Conservation (phyloP, 2,113 vertebrate species). For the Marmota flaviventris region DNA sequence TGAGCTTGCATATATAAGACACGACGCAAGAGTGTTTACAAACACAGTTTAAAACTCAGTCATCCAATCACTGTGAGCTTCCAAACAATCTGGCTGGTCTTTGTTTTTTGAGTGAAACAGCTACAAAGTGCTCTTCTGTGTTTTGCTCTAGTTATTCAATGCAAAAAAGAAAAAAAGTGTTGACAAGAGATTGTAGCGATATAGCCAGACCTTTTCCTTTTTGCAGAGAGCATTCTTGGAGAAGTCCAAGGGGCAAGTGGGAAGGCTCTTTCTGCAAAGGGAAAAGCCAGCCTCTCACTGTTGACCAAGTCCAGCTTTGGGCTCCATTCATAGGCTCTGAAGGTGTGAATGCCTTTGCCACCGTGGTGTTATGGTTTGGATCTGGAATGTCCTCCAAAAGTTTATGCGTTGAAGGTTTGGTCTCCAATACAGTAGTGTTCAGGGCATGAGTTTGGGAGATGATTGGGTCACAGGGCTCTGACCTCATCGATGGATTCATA, state of each 20-base stretch:
- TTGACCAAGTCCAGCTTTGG: neutral
- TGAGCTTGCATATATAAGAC: neutral
- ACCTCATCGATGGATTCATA: neutral
- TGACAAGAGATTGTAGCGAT: conserved; percentile 8
- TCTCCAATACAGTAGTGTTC: neutral
- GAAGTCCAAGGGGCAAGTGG: conserved; percentile 26
- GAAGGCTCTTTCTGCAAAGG: neutral
- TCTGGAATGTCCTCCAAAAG: neutral
- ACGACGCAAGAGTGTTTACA: neutral
- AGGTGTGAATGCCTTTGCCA: neutral
- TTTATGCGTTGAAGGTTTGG: neutral
- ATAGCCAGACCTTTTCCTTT: neutral
- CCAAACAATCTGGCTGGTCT: neutral
- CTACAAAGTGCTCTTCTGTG: conserved; percentile 62
- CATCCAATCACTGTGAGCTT: neutral
- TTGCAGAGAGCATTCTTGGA: neutral
- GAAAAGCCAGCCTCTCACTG: neutral
- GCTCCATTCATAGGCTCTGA: neutral
- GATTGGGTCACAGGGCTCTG: neutral
- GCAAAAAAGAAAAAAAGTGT: neutral
- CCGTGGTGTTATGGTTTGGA: neutral
- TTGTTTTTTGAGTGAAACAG: conserved; percentile 45
- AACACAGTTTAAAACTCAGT: neutral
- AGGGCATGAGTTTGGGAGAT: neutral
- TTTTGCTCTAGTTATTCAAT: conserved; percentile 63